Conservation (phyloP, 2,888 invertebrate genomes). For the Agrypnus murinus region DNA sequence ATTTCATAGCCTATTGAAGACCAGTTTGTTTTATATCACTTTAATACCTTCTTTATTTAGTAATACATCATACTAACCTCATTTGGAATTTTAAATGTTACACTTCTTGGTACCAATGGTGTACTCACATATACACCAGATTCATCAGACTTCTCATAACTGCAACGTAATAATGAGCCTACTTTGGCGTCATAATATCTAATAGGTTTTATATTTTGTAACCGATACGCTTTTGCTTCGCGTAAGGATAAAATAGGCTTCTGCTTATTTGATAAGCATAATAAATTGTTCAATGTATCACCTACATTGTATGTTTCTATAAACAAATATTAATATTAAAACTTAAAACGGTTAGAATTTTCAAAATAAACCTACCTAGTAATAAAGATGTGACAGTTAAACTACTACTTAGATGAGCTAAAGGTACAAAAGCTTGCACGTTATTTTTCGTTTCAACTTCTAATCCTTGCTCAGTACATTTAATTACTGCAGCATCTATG, state of each 20-base stretch:
- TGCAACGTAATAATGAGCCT: constrained; percentile 62
- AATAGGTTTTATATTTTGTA: constrained; percentile 52
- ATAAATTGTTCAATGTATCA: constrained; percentile 61
- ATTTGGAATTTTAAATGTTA: constrained; percentile 14
- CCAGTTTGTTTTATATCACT: no score
- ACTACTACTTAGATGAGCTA: constrained; percentile 33
- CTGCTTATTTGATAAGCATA: constrained; percentile 60
- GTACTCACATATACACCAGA: constrained; percentile 59
- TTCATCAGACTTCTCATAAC: constrained; percentile 55
- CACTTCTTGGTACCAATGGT: constrained; percentile 51
- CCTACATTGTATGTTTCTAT: constrained; percentile 61
- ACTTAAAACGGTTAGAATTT: no score
- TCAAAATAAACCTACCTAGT: constrained; percentile 27
- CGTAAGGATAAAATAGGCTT: constrained; percentile 61
- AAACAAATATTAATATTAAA: constrained; percentile 39
- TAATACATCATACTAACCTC: constrained; percentile 52
- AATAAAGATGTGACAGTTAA: constrained; percentile 28
- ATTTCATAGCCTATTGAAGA: no score
- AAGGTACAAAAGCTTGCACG: constrained; percentile 20
- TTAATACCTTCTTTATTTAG: not conserved
- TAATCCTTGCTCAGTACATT: constrained; percentile 8
- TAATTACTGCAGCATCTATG: constrained; percentile 12
- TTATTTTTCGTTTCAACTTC: constrained; percentile 25
- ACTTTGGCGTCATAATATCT: constrained; percentile 57
- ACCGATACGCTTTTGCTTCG: constrained; percentile 58